These are phyloP conservation scores for Drosophila baimaii DNA, from an alignment of 1,140 invertebrate genomes.

Conservation along the genomic window DNA sequence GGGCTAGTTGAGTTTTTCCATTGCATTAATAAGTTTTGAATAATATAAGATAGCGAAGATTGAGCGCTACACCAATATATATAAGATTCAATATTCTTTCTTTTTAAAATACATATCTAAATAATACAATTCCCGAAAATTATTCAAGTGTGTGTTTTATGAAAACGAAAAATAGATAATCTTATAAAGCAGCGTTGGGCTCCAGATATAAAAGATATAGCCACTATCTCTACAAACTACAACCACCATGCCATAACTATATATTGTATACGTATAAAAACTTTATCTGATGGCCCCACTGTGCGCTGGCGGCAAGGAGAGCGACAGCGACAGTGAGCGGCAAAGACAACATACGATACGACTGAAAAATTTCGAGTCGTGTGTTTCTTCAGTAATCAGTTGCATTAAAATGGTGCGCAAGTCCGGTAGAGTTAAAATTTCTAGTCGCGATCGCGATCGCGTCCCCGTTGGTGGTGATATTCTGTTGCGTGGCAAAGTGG, in stretches of 20 bases:
- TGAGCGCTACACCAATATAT: too few relatives aligned
- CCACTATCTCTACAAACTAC: too few relatives aligned
- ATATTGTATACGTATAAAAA: too few relatives aligned
- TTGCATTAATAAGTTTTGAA: neutral
- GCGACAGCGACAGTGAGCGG: slow-evolving; percentile 24
- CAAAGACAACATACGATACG: slow-evolving; percentile 71
- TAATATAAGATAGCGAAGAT: too few relatives aligned
- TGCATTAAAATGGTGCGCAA: slow-evolving; percentile 82
- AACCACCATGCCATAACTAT: too few relatives aligned
- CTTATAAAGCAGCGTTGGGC: too few relatives aligned
- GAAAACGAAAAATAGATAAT: too few relatives aligned
- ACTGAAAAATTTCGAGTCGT: slow-evolving; percentile 59
- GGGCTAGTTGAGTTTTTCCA: neutral
- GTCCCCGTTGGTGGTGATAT: slow-evolving; percentile 41
- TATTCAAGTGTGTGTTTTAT: too few relatives aligned
- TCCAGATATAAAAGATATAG: too few relatives aligned
- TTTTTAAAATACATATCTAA: too few relatives aligned
- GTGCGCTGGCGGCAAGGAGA: slow-evolving; percentile 7
- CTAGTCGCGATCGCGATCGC: slow-evolving; percentile 61
- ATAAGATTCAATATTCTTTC: too few relatives aligned
- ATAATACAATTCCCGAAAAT: too few relatives aligned
- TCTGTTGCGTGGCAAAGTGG: slow-evolving; percentile 70
- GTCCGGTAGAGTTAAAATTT: slow-evolving; percentile 82
- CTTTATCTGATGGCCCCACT: slow-evolving; percentile 5
- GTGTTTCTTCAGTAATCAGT: slow-evolving; percentile 76